Conservation (phyloP, 2,113 vertebrate species). For the Anser brachyrhynchus region DNA sequence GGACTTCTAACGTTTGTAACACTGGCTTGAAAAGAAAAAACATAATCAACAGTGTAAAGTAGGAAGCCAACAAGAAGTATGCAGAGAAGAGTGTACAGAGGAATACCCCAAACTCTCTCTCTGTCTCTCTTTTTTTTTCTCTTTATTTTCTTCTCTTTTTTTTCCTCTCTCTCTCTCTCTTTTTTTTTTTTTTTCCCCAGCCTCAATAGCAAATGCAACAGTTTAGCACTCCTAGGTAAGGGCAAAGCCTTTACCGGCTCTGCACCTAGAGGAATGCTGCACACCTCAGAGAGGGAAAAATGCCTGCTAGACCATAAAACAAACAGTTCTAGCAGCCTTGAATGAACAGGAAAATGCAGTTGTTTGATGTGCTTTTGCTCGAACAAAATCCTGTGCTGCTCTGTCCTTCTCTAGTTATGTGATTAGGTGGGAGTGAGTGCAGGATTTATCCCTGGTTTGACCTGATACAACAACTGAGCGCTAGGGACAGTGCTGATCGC, state of each 20-base stretch:
- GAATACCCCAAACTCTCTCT: neutral
- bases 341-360: neutral
- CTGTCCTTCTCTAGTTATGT: neutral
- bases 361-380: neutral
- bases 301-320: neutral
- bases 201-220: neutral
- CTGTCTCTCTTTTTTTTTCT: neutral
- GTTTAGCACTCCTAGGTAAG: neutral
- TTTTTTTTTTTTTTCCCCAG: neutral
- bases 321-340: neutral
- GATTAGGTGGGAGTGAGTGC: accelerated
- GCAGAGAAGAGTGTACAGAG: neutral
- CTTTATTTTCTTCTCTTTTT: too few relatives aligned
- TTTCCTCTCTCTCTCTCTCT: too few relatives aligned
- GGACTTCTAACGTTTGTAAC: neutral
- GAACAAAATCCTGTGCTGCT: neutral
- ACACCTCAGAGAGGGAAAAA: neutral
- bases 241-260: neutral
- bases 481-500: neutral
- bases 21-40: neutral
- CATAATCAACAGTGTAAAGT: neutral
- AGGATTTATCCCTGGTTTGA: neutral
- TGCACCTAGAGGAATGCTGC: neutral
- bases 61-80: neutral
- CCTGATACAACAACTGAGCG: neutral